Conservation (phyloP, 1,140 invertebrate genomes). For the Drosophila bocqueti region DNA sequence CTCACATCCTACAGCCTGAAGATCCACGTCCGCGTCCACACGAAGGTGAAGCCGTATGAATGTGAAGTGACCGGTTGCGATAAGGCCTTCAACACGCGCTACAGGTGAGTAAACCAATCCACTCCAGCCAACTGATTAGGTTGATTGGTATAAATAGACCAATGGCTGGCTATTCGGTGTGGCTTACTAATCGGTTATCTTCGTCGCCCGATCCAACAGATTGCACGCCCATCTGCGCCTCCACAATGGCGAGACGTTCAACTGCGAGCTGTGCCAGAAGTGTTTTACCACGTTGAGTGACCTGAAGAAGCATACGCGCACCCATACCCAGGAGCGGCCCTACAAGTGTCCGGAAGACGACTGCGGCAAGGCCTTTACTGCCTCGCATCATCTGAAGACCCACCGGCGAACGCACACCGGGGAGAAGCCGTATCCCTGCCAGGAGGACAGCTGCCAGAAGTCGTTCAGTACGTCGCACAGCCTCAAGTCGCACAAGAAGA, state of each 20-base stretch:
- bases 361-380: conserved; percentile 96
- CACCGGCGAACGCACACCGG: conserved; percentile 86
- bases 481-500: conserved; percentile 91
- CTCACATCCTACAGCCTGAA: conserved; percentile 97
- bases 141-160: conserved; percentile 31
- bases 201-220: conserved; percentile 85
- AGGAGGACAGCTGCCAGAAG: conserved; percentile 89
- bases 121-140: conserved; percentile 1
- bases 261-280: conserved; percentile 95
- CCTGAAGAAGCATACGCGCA: conserved; percentile 96
- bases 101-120: conserved; percentile 87
- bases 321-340: conserved; percentile 96
- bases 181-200: conserved; percentile 33
- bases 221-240: conserved; percentile 96
- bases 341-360: conserved; percentile 94
- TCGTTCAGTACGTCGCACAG: conserved; percentile 93
- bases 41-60: conserved; percentile 96
- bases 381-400: conserved; percentile 96
- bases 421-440: conserved; percentile 92
- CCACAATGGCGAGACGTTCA: conserved; percentile 98
- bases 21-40: conserved; percentile 97
- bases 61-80: conserved; percentile 92
- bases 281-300: conserved; percentile 97
- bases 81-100: conserved; percentile 97
- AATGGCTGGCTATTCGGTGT: conserved; percentile 18